Percentiles rank a stretch among this genome's conserved stretches.
These are phyloP conservation scores for Ophioninae sp. DNA, from an alignment of 2,888 invertebrate genomes.

Conservation along the genomic window DNA sequence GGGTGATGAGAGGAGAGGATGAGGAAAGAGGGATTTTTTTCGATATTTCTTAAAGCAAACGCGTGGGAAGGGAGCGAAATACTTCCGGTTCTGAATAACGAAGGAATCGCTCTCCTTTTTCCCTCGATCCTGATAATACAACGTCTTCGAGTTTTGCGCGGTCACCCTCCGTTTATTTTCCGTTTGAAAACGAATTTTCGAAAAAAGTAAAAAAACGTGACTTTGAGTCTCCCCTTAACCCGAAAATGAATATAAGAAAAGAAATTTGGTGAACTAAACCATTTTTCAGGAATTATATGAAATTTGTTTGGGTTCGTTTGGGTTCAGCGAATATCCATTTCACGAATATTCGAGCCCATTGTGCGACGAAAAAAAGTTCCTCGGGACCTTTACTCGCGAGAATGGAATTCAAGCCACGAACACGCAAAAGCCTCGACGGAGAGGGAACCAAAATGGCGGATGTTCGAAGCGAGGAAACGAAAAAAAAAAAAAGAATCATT, in stretches of 20 bases:
- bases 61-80: conserved; percentile 53
- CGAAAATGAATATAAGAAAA: too few species aligned
- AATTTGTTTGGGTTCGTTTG: not conserved
- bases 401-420: not conserved
- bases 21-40: conserved; percentile 8
- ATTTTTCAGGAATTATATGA: too few species aligned
- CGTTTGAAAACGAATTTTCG: not conserved
- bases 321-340: not conserved
- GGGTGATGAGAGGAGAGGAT: conserved; percentile 2
- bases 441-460: conserved; percentile 8
- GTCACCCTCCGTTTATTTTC: not conserved
- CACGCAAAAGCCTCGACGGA: not conserved
- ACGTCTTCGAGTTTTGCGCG: not conserved
- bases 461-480: not conserved
- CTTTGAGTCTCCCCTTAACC: not conserved
- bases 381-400: not conserved
- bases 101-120: conserved; percentile 46
- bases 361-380: not conserved
- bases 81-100: conserved; percentile 45
- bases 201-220: not conserved
- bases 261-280: too few species aligned
- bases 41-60: conserved; percentile 35
- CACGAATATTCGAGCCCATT: too few species aligned
- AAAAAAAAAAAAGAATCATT: not conserved
- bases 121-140: conserved; percentile 37